Conservation (phyloP, 2,888 invertebrate genomes). For the Drosophila falleni region DNA sequence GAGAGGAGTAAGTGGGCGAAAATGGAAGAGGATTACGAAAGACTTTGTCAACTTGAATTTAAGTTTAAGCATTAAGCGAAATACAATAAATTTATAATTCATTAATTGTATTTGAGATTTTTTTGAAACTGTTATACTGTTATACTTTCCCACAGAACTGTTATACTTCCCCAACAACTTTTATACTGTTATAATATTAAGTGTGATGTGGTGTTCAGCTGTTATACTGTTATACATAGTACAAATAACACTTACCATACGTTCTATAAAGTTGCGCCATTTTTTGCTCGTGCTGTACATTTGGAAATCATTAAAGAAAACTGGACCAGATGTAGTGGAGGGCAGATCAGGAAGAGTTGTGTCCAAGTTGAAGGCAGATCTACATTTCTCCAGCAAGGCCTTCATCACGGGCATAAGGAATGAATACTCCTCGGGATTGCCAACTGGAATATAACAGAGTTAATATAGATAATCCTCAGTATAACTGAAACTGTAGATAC, state of each 20-base stretch:
- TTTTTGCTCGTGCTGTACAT: conserved; percentile 87
- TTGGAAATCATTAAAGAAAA: conserved; percentile 88
- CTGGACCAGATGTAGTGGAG: conserved; percentile 86
- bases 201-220: no score
- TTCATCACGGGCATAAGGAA: conserved; percentile 88
- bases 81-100: conserved; percentile 23
- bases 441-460: conserved; percentile 77
- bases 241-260: conserved; percentile 84
- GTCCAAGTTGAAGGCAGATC: conserved; percentile 83
- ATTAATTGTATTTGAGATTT: neutral
- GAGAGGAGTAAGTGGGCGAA: neutral
- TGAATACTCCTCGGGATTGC: conserved; percentile 87
- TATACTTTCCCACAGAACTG: neutral
- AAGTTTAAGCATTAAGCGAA: conserved; percentile 20
- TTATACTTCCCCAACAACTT: no score
- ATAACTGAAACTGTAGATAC: neutral
- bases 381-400: conserved; percentile 87
- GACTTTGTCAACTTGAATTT: conserved; percentile 28
- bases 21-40: conserved; percentile 7
- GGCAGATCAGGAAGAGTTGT: conserved; percentile 86
- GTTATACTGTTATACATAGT: neutral
- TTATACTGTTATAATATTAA: no score
- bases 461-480: neutral
- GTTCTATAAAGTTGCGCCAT: conserved; percentile 87
- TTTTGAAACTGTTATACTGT: neutral